Conservation (phyloP, 2,888 invertebrate species). For the Drosophila lacicola region DNA sequence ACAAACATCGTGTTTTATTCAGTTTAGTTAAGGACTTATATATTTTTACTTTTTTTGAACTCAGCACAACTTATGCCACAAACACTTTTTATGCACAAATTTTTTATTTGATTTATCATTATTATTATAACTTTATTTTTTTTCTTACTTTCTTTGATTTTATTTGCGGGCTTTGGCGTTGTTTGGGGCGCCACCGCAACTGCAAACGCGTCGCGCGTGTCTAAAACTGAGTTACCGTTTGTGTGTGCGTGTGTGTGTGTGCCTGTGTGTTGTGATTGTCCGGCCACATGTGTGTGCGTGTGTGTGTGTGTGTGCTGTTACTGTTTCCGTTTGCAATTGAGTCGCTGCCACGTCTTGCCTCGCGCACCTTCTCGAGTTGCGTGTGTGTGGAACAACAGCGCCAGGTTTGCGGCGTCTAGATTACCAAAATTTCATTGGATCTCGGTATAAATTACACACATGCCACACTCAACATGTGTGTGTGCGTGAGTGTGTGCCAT, state of each 20-base stretch:
- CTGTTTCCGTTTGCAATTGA: constrained; percentile 49
- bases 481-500: constrained; percentile 1
- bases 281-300: constrained; percentile 29
- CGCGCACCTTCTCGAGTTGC: constrained; percentile 8
- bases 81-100: neutral
- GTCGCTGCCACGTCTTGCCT: constrained; percentile 7
- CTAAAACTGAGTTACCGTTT: constrained; percentile 30
- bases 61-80: neutral
- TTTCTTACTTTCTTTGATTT: constrained; percentile 1
- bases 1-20: too few relatives aligned
- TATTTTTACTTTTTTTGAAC: neutral
- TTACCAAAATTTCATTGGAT: constrained; percentile 59
- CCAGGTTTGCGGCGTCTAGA: constrained; percentile 31
- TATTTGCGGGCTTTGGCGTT: constrained; percentile 9
- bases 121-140: neutral
- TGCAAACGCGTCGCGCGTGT: constrained; percentile 42
- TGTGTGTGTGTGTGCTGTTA: constrained; percentile 17
- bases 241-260: constrained; percentile 1
- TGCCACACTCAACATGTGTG: constrained; percentile 8
- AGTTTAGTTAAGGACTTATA: too few relatives aligned
- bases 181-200: constrained; percentile 36
- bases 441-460: constrained; percentile 54
- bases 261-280: constrained; percentile 32
- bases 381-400: constrained; percentile 13
- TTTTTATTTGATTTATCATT: constrained; percentile 2